Evolutionary conservation across 2,797 vertebrate species (phyloP).

Genomic region (Leuciscus waleckii): DNA sequence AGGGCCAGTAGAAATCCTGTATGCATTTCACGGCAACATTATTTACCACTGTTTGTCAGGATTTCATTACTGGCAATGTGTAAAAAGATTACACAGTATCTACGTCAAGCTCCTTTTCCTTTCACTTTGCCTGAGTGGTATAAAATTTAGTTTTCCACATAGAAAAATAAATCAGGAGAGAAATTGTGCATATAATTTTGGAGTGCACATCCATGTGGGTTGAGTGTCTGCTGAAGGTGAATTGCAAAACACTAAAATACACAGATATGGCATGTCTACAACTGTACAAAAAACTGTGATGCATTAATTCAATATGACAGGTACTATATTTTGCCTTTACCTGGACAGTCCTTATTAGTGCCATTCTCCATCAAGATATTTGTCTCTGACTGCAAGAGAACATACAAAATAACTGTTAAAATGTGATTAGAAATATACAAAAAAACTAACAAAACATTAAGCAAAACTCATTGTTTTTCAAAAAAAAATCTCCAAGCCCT

Average conservation of each 20-base stretch:
- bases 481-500: not conserved
- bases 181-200: slow-evolving; percentile 33
- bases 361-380: slow-evolving; percentile 57
- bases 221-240: slow-evolving; percentile 32
- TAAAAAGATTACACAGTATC: slow-evolving; percentile 67
- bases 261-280: not conserved
- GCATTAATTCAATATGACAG: slow-evolving; percentile 2
- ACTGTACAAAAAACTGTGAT: not conserved
- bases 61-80: slow-evolving; percentile 62
- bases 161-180: slow-evolving; percentile 14
- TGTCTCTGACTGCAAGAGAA: slow-evolving; percentile 62
- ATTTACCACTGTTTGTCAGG: slow-evolving; percentile 52
- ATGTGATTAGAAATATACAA: not conserved
- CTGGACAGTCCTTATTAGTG: slow-evolving; percentile 49
- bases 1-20: slow-evolving; percentile 50
- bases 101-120: slow-evolving; percentile 57
- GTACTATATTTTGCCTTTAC: slow-evolving; percentile 45
- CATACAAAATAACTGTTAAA: not conserved
- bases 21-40: slow-evolving; percentile 58
- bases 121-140: slow-evolving; percentile 51
- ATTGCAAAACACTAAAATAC: slow-evolving; percentile 39
- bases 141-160: slow-evolving; percentile 44
- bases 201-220: slow-evolving; percentile 17
- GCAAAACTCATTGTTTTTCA: not conserved
- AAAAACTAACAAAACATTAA: not conserved